Evolutionary conservation across 2,888 invertebrate species (phyloP).

Genomic region (Ferrisia virgata): DNA sequence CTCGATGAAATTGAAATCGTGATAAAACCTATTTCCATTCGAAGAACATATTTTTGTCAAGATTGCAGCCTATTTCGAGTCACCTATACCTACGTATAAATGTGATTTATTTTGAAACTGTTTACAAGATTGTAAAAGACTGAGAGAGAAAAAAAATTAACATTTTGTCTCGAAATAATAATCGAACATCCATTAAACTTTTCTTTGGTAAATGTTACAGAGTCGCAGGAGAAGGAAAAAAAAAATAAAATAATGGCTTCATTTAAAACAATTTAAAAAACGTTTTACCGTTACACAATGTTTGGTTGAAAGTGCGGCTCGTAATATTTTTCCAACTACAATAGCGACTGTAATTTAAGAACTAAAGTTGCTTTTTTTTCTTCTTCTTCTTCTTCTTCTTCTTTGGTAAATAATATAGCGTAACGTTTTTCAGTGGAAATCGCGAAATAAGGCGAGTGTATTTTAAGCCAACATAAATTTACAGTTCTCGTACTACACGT

Average conservation of each 20-base stretch:
- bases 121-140: background rate
- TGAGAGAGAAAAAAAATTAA: background rate
- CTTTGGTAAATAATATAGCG: conserved; percentile 1
- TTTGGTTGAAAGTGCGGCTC: conserved; percentile 14
- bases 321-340: conserved; percentile 23
- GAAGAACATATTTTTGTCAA: background rate
- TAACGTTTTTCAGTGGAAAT: background rate
- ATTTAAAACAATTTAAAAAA: conserved; percentile 30
- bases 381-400: too few species aligned
- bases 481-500: background rate
- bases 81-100: background rate
- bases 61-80: background rate
- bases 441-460: conserved; percentile 7
- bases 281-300: conserved; percentile 15
- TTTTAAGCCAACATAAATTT: conserved; percentile 1
- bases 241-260: conserved; percentile 11
- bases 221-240: background rate
- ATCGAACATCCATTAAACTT: conserved; percentile 19
- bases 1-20: conserved; percentile 9
- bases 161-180: background rate
- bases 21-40: background rate
- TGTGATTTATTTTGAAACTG: background rate
- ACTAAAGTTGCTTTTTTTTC: conserved; percentile 21
- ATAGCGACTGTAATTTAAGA: conserved; percentile 15
- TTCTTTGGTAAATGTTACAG: background rate